Base-by-base conservation (phyloP, 2,888 invertebrate species). In the Notodonta dromedarius region DNA sequence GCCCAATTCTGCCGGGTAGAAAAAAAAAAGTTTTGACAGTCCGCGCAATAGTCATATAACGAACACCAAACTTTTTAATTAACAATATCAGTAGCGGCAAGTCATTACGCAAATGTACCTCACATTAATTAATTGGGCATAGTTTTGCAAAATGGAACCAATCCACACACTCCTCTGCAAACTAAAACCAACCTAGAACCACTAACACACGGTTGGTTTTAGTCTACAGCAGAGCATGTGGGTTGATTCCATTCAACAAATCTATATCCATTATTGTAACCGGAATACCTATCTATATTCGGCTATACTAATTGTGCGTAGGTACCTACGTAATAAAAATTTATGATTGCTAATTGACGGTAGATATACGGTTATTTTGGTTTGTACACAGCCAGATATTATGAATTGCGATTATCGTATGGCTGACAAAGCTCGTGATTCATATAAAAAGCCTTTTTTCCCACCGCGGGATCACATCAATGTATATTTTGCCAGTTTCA, bases 331-430 rank as follows among this genome's bases (percentile, higher is more conserved):
- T 66, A 71, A 72, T 83, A 84, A 84, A 83, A 71, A 60, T 79
- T 79, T 82, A 84, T 78, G 68, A 69, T 76, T 68, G 74, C 73
- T 82, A 81, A 83, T 83, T 78, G 77, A 65, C 64, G 62, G 63
- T 60, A 48, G 52, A 59, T 67, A 78, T 78, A 80, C 67, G 76
- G 76, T 68, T 63, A 64, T 65, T 57, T 59, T 66, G 61, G 11
- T 40, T 13, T 32, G n/a, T 13, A 55, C 35, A 14, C 40, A 40
- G 55, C 14, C 40, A 55, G 55, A 55, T 12, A 39, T 35, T 12
- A 39, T 40, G 14, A 55, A 6, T 54, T 55, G 57, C 54, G 58
- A 52, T 65, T 52, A 52, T 51, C 24, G 32, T 54, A 35, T 35
- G 35, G 32, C 35, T 24, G 24, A 24, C 24, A 24, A 24, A 24